phyloP scores from a whole-genome alignment of 2,888 invertebrate genomes.

The Geophilus truncorum region DNA sequence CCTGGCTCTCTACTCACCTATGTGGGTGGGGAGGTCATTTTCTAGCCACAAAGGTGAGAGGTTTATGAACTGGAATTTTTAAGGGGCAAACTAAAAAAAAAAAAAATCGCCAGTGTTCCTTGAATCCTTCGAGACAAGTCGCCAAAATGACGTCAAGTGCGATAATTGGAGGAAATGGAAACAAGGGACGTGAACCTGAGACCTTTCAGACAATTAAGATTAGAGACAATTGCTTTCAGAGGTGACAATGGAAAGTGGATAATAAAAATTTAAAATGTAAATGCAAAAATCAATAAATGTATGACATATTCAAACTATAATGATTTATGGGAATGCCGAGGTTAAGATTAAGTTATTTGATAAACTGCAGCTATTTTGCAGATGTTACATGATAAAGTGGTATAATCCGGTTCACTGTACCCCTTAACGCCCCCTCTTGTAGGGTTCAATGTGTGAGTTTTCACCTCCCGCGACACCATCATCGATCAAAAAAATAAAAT shows the following conservation, averaged over 20 bases:
- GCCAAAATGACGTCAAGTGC: background rate
- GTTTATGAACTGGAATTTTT: slow-evolving; percentile 23
- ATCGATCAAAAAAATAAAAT: slow-evolving; percentile 10
- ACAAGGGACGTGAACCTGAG: slow-evolving; percentile 13
- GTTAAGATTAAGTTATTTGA: slow-evolving; percentile 1
- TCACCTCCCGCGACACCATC: background rate
- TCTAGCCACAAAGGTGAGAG: slow-evolving; percentile 14
- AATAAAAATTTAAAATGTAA: background rate
- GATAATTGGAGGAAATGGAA: slow-evolving; percentile 14
- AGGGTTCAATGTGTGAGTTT: slow-evolving; percentile 11
- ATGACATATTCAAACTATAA: background rate
- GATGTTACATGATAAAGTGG: background rate
- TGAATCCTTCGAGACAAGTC: background rate
- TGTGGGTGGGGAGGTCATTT: slow-evolving; percentile 8
- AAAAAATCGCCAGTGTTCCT: background rate
- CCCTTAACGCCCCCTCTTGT: background rate
- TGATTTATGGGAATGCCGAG: background rate
- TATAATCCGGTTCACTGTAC: slow-evolving; percentile 15
- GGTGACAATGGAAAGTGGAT: too few relatives aligned
- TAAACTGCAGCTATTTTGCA: background rate
- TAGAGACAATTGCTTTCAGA: too few relatives aligned
- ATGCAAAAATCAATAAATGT: background rate
- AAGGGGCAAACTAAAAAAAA: background rate
- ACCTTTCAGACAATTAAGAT: slow-evolving; percentile 4
- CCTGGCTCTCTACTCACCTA: slow-evolving; percentile 7